A percentile compares a stretch with the other conserved stretches of the same genome.
Conservation (phyloP, 37 sponge, comb jelly and placozoan genomes). For the Petrosia ficiformis region DNA sequence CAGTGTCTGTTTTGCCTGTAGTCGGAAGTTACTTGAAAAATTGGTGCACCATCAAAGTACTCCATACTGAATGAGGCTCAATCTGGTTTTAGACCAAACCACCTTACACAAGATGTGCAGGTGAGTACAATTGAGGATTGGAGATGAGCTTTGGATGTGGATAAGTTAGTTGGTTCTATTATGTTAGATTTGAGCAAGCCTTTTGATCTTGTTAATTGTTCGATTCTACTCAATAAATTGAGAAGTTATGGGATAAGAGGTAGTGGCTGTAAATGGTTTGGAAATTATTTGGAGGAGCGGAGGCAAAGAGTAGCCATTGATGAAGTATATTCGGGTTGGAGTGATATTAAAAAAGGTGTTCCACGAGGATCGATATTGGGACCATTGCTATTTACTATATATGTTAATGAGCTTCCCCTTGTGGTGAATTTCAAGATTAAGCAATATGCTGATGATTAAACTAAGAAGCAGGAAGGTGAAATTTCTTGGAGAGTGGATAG, state of each 20-base stretch:
- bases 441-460: constrained; percentile 37
- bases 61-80: constrained; percentile 18
- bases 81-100: constrained; percentile 24
- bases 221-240: constrained; percentile 27
- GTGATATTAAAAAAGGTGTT: no score
- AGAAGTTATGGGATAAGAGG: constrained; percentile 1
- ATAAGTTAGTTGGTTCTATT: constrained; percentile 20
- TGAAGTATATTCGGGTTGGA: not conserved
- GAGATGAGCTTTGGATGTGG: constrained; percentile 25
- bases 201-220: constrained; percentile 21
- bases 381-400: no score
- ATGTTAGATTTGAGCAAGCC: constrained; percentile 25
- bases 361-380: no score
- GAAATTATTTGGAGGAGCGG: constrained; percentile 2
- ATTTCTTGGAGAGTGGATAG: no score
- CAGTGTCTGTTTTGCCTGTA: no score
- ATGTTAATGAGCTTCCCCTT: no score
- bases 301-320: no score
- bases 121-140: constrained; percentile 11
- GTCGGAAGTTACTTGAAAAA: no score
- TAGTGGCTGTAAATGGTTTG: constrained; percentile 22
- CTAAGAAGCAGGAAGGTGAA: not conserved
- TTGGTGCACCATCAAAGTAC: no score
- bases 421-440: not conserved
- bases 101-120: constrained; percentile 8